phyloP scores from a whole-genome alignment of 2,797 vertebrate species.

The Neomorphus geoffroyi region DNA sequence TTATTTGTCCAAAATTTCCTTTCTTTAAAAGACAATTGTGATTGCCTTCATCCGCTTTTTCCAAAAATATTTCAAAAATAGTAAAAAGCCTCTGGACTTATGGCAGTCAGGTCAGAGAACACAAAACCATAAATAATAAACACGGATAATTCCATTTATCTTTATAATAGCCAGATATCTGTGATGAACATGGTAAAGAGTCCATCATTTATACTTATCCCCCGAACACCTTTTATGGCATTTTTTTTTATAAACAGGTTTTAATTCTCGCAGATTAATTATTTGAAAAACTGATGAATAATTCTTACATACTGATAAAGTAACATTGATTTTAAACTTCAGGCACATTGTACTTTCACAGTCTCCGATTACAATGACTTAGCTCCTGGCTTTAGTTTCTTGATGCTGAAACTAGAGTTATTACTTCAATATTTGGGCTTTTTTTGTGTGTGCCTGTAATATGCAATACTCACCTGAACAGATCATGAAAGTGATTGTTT shows the following conservation, averaged over 20 bases:
- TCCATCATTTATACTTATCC: background rate
- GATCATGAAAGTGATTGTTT: background rate
- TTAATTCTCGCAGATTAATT: background rate
- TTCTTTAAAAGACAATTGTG: background rate
- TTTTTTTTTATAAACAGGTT: background rate
- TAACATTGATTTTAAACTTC: background rate
- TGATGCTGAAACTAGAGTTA: background rate
- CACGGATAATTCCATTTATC: background rate
- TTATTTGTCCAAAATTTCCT: background rate
- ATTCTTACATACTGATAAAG: background rate
- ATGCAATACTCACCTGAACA: background rate
- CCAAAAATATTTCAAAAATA: background rate
- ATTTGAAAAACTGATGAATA: background rate
- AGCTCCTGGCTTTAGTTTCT: background rate
- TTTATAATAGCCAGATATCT: background rate
- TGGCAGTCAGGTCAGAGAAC: background rate
- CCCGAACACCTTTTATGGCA: background rate
- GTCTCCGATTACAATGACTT: background rate
- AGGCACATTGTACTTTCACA: rapidly evolving
- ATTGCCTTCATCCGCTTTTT: background rate
- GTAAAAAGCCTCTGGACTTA: background rate
- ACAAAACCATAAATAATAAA: background rate
- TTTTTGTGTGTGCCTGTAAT: background rate
- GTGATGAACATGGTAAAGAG: background rate
- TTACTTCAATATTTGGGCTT: background rate